Evolutionary conservation across 2,888 invertebrate genomes (phyloP), one percentile per base, ranked within the genome.

Genomic region (Galerucella pusilla): DNA sequence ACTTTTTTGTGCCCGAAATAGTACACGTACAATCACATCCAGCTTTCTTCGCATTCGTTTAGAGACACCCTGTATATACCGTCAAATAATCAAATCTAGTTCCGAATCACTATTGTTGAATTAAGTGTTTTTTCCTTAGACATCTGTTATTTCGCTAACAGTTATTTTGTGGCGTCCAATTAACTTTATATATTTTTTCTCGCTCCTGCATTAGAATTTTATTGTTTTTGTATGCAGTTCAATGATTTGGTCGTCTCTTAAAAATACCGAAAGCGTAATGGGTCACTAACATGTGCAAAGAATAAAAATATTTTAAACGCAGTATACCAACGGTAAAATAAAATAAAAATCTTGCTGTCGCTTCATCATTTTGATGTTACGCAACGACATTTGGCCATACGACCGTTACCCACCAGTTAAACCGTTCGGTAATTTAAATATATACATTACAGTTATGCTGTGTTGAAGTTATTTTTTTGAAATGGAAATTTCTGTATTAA

Each of bases 351-450:
- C 14, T n/a, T 16, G n/a, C 54, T 10, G 20, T 16, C 10, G 10
- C 20, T 57, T 57, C 10, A 57, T 57, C 35, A 4, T 10, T 57
- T 10, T 57, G 9, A 57, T 3, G 10, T 57, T 57, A 20, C 20
- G 20, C 20, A 16, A 57, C 20, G 0, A 10, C 16, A 20, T 57
- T 57, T 57, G 57, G 57, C 57, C 6, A 9, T 52, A 52, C 5
- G 16, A 57, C 57, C 20, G 57, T 57, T 57, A 20, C 2, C 35
- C 6, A 20, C 7, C 20, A 10, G 20, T 49, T 49, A 16, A 54
- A 54, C 54, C 54, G 54, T 54, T 54, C 16, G 12, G 16, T 54
- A 54, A 54, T 54, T 57, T 57, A 20, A 57, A 57, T 57, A 57
- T 16, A 2, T 14, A 54, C 20, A 57, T 57, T 2, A 20, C 57